Percentiles rank a stretch among this genome's conserved stretches.
Conservation (phyloP, 2,113 vertebrate genomes). For the Bubo bubo region DNA sequence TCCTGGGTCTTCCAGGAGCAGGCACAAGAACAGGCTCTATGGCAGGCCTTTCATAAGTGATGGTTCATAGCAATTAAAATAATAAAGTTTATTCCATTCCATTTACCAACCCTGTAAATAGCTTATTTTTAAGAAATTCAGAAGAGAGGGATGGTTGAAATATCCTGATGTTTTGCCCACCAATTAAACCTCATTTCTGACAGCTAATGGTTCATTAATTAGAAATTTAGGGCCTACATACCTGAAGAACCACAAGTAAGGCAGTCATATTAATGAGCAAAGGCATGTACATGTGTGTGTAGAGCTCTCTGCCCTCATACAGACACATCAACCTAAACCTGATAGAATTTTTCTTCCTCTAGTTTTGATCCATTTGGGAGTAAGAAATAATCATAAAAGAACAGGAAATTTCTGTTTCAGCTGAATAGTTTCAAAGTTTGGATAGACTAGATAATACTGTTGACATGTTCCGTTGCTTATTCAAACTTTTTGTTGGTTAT, state of each 20-base stretch:
- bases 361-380: not conserved
- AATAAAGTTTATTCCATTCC: not conserved
- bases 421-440: not conserved
- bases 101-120: not conserved
- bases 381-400: not conserved
- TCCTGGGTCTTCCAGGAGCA: not conserved
- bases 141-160: not conserved
- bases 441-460: not conserved
- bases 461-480: not conserved
- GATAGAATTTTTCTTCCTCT: not conserved
- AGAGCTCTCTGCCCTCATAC: not conserved
- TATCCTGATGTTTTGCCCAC: not conserved
- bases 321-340: not conserved
- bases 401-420: not conserved
- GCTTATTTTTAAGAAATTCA: not conserved
- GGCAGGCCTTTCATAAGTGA: not conserved
- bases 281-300: not conserved
- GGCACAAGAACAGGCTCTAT: not conserved
- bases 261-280: not conserved
- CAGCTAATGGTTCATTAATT: not conserved
- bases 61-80: not conserved
- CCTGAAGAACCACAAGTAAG: not conserved
- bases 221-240: not conserved
- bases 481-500: conserved; percentile 36
- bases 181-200: not conserved